Percentiles rank a stretch among this genome's conserved stretches.
Evolutionary conservation across 2,888 invertebrate species (phyloP).

Genomic region (Apomyelois bistriatella): DNA sequence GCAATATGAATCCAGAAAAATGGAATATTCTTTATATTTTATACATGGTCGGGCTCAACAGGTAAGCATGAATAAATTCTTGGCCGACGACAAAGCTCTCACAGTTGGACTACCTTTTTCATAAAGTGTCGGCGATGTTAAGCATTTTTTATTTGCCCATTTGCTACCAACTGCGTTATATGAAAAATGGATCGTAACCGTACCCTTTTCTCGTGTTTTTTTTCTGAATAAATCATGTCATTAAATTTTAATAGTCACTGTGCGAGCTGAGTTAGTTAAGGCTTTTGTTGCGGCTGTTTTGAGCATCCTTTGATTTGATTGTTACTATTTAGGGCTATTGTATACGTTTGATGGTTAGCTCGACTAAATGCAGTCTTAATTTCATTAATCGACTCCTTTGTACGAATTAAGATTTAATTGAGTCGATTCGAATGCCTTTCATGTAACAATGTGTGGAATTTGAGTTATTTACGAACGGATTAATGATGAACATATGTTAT

Average conservation of each 20-base stretch:
- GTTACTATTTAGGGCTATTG: constrained; percentile 75
- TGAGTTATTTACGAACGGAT: constrained; percentile 55
- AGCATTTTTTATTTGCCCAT: constrained; percentile 78
- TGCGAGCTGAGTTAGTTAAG: constrained; percentile 70
- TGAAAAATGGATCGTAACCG: constrained; percentile 79
- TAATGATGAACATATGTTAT: constrained; percentile 67
- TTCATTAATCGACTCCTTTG: constrained; percentile 78
- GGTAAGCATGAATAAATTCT: constrained; percentile 74
- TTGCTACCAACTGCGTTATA: constrained; percentile 80
- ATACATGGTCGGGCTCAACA: constrained; percentile 73
- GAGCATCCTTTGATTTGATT: constrained; percentile 71
- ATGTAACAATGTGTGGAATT: constrained; percentile 60
- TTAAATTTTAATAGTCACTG: constrained; percentile 80
- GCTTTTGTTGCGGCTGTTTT: constrained; percentile 66
- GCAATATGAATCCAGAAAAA: constrained; percentile 74
- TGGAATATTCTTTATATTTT: constrained; percentile 75
- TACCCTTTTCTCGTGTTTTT: constrained; percentile 75
- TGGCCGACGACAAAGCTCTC: constrained; percentile 73
- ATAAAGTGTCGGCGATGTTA: constrained; percentile 76
- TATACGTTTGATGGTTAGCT: constrained; percentile 64
- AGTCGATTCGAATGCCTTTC: constrained; percentile 58
- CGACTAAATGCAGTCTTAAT: constrained; percentile 78
- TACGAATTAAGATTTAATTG: constrained; percentile 79
- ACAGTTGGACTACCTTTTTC: constrained; percentile 69
- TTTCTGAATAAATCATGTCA: constrained; percentile 78